Percentiles rank a stretch among this genome's conserved stretches.
Conservation (phyloP, 2,797 vertebrate species). For the Falco naumanni region DNA sequence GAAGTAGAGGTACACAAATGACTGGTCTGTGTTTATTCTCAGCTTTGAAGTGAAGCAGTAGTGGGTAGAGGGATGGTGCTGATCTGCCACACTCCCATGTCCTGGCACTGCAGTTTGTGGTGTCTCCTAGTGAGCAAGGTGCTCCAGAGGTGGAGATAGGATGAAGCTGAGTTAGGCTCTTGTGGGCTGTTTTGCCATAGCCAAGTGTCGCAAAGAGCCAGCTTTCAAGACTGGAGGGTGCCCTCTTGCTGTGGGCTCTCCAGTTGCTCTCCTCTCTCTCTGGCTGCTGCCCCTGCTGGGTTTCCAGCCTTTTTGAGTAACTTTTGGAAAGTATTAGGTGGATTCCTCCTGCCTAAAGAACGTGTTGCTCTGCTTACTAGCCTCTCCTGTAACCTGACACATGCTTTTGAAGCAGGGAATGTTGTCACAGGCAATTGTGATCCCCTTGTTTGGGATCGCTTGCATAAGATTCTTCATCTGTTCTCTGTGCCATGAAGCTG, state of each 20-base stretch:
- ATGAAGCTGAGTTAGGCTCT: background rate
- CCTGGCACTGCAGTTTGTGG: background rate
- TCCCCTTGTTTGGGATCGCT: background rate
- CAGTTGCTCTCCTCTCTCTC: background rate
- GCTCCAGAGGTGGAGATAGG: background rate
- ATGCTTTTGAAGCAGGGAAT: background rate
- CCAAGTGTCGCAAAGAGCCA: background rate
- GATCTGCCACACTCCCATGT: background rate
- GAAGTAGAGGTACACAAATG: background rate
- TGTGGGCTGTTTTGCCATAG: background rate
- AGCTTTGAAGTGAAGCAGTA: background rate
- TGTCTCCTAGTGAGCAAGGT: background rate
- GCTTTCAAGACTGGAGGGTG: background rate
- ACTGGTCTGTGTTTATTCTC: background rate
- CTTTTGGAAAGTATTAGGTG: background rate
- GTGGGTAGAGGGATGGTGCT: background rate
- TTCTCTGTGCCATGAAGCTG: background rate
- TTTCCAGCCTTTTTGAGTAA: background rate
- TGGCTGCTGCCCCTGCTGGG: background rate
- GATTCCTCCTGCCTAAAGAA: background rate
- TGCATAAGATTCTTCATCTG: background rate
- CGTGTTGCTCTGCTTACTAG: background rate
- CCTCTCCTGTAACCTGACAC: background rate
- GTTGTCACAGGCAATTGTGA: background rate
- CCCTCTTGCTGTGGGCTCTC: background rate